Base-by-base conservation (phyloP, 2,888 invertebrate genomes). In the Drosophila sordidula region DNA sequence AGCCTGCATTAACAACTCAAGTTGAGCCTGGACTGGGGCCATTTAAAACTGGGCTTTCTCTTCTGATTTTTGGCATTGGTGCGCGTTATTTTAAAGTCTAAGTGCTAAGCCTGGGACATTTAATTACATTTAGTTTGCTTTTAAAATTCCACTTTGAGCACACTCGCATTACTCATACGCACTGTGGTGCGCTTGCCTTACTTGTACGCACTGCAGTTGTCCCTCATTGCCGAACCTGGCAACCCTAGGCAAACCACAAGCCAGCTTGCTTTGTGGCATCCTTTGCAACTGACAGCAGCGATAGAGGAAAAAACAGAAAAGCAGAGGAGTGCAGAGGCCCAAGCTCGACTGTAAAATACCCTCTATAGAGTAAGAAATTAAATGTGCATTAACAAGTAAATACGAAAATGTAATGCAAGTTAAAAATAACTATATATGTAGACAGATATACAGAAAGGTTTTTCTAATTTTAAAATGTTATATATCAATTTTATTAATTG, bases 221-320 rank as follows among this genome's bases (percentile, higher is more conserved):
- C 6, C 22, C 25, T n/a, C 14, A 6, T 16, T 41, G 36, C 18
- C 47, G 25, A 18, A 41, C 34, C 22, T 32, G 50, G n/a, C 32
- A 25, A 54, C 52, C 46, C 42, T 49, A 70, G 64, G 51, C 76
- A 54, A 59, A 41, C 66, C 59, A 41, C 70, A 64, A 69, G 58
- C 65, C 39, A 62, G 47, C 64, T 64, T 64, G 46, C 64, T 61
- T 51, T 79, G 77, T 63, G 64, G 72, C 83, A 83, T 70, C 78
- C 59, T 74, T 38, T 62, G 50, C 68, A 58, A 16, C 42, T 64
- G 58, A 51, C 59, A 61, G 57, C 50, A 58, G 29, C 25, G 22
- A 32, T 12, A 39, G 25, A 16, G 18, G 11, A 38, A 41, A 3
- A 22, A 22, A 11, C 3, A 41, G 22, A 9, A 9, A 8, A 22